Evolutionary conservation across 2,113 vertebrate species (phyloP), one percentile per base, ranked within the genome.

Genomic region (Ophthalmolycus amberensis): DNA sequence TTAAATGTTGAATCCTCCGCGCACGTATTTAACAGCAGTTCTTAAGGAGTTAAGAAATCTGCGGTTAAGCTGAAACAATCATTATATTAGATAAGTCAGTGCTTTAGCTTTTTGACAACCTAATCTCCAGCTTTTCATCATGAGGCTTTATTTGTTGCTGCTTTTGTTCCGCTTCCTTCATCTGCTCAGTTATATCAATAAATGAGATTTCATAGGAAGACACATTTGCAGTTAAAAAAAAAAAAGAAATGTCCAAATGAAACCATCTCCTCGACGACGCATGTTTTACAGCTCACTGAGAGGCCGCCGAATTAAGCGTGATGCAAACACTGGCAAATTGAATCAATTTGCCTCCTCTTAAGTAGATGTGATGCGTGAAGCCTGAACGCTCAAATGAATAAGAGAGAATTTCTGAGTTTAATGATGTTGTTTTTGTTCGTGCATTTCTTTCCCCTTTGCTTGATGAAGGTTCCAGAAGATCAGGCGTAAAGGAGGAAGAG

Each of bases 261-360:
- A 88, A 83, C 44, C 83, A 81, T 89, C 73, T 85, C 77, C 77
- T 60, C 29, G 77, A 86, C 70, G 58, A 74, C 40, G 79, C 58
- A 15, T 75, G 89, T 80, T 89, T 88, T 82, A 80, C 92, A 88
- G 92, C 92, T 91, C 90, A 84, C 54, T 1, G 79, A 91, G 85
- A 92, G 86, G 85, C 80, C 27, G 76, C 72, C 1, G 89, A 94
- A 92, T 94, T 88, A 91, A 88, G 87, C 34, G 25, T 60, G 90
- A 93, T 88, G 88, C 90, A 93, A 91, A 93, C 90, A 77, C 58
- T 40, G 87, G 87, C 92, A 93, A 94, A 95, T 94, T 93, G 90
- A 94, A 94, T 94, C 91, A 93, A 93, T 94, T 93, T 92, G 88
- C 85, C 82, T 82, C 76, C 65, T 81, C 89, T 93, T 93, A 93